phyloP scores from a whole-genome alignment of 2,888 invertebrate species.

The Ellobium chinense region DNA sequence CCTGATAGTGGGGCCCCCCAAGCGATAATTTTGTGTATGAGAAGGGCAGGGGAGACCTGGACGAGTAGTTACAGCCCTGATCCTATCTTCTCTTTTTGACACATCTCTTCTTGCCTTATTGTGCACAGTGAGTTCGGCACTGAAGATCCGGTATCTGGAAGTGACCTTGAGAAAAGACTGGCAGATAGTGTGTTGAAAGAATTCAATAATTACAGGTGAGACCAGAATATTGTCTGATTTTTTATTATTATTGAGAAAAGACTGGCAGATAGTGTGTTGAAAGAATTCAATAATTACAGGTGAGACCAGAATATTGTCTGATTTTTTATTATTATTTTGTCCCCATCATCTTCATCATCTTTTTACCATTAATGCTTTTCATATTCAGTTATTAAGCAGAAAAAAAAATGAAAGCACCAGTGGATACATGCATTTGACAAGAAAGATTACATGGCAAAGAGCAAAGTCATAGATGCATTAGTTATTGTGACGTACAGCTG shows the following conservation, averaged over 20 bases:
- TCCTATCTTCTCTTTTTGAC: not conserved
- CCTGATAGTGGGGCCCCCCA: not conserved
- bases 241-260: not conserved
- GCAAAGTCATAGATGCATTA: too few relatives aligned
- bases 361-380: too few relatives aligned
- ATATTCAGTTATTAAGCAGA: too few relatives aligned
- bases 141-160: slow-evolving; percentile 23
- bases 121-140: slow-evolving; percentile 18
- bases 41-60: not conserved
- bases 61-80: not conserved
- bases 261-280: slow-evolving; percentile 2
- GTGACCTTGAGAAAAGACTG: slow-evolving; percentile 8
- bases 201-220: slow-evolving; percentile 21
- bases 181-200: slow-evolving; percentile 1
- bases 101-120: too few relatives aligned
- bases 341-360: too few relatives aligned
- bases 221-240: not conserved
- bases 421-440: too few relatives aligned
- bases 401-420: too few relatives aligned
- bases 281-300: slow-evolving; percentile 21
- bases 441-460: too few relatives aligned
- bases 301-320: not conserved
- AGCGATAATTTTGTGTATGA: too few relatives aligned
- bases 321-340: not conserved
- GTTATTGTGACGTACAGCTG: too few relatives aligned